phyloP scores from a whole-genome alignment of 1,140 invertebrate species.

The Harpegnathos saltator region DNA sequence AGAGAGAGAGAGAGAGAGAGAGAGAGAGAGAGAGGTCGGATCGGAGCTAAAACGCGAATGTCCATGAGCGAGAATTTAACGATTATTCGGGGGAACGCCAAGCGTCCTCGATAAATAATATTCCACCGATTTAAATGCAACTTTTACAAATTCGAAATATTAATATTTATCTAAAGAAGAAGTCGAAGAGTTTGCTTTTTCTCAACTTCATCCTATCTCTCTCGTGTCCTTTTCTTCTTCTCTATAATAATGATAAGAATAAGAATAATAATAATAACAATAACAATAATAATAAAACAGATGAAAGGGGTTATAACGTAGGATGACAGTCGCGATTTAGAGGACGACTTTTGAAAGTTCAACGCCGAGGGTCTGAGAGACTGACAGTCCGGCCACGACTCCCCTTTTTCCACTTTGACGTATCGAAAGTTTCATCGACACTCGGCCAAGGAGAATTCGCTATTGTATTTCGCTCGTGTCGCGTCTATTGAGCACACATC shows the following conservation, averaged over 20 bases:
- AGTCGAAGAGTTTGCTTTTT: not conserved
- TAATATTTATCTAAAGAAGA: constrained; percentile 5
- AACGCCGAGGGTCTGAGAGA: constrained; percentile 20
- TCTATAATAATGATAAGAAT: no score
- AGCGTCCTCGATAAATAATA: no score
- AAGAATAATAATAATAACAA: not conserved
- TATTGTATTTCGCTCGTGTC: constrained; percentile 15
- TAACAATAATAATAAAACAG: not conserved
- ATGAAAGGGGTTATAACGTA: not conserved
- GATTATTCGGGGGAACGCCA: no score
- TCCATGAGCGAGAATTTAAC: no score
- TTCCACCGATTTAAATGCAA: no score
- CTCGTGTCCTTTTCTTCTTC: not conserved
- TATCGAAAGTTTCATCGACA: constrained; percentile 38
- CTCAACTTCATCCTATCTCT: not conserved
- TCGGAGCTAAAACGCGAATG: no score
- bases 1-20: no score
- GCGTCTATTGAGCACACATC: constrained; percentile 20
- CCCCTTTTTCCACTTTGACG: constrained; percentile 3
- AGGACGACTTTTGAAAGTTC: constrained; percentile 28
- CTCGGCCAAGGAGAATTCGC: constrained; percentile 38
- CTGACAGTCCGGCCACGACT: constrained; percentile 3
- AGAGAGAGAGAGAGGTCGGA: no score
- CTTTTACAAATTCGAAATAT: not conserved
- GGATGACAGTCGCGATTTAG: not conserved